These are phyloP conservation scores for Nomada ruficornis DNA, from an alignment of 2,888 invertebrate genomes.

Conservation along the genomic window DNA sequence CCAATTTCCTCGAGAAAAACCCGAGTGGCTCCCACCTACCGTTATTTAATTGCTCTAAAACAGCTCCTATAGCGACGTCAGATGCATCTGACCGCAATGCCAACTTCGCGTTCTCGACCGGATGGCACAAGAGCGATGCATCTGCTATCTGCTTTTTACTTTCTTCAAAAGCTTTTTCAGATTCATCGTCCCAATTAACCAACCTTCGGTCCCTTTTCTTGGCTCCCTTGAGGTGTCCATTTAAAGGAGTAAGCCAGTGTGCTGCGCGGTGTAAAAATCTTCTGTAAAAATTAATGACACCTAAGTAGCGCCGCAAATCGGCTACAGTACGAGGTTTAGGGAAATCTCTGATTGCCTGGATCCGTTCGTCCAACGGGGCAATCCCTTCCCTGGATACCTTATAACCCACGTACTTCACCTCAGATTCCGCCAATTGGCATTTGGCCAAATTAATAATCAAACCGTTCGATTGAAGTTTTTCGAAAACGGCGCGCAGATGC, in stretches of 20 bases:
- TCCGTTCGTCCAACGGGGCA: not conserved
- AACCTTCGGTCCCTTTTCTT: conserved; percentile 1
- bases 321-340: not conserved
- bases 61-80: too few relatives aligned
- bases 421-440: not conserved
- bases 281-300: conserved; percentile 41
- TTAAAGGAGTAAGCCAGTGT: not conserved
- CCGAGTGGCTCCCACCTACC: too few relatives aligned
- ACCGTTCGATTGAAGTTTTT: not conserved
- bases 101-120: not conserved
- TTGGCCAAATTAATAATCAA: not conserved
- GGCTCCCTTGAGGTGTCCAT: not conserved
- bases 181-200: conserved; percentile 19
- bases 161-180: conserved; percentile 40
- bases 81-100: too few relatives aligned
- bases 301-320: not conserved
- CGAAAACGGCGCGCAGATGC: not conserved
- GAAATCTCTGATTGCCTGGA: not conserved
- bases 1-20: too few relatives aligned
- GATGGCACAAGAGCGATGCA: conserved; percentile 52
- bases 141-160: conserved; percentile 67
- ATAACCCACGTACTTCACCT: conserved; percentile 1
- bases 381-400: not conserved
- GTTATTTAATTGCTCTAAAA: too few relatives aligned
- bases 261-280: not conserved